phyloP scores from a whole-genome alignment of 2,113 vertebrate species.

The Paramormyrops kingsleyae region DNA sequence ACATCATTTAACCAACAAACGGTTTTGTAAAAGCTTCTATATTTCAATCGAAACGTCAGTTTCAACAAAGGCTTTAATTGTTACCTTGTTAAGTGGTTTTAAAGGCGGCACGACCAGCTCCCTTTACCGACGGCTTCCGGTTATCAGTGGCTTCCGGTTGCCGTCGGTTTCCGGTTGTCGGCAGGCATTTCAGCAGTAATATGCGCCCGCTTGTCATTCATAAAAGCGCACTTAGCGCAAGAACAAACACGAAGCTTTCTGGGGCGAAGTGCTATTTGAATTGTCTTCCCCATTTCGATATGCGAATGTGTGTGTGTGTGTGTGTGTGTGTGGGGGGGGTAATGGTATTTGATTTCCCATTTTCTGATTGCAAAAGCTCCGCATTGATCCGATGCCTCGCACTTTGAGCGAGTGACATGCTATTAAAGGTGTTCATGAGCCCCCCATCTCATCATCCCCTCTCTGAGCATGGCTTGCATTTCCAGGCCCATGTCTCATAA shows the following conservation, averaged over 20 bases:
- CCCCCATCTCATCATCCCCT: conserved; percentile 54
- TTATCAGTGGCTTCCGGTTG: conserved; percentile 53
- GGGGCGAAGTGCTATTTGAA: conserved; percentile 84
- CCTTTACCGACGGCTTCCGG: conserved; percentile 54
- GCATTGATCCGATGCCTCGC: conserved; percentile 93
- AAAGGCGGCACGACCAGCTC: conserved; percentile 35
- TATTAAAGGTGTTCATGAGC: conserved; percentile 91
- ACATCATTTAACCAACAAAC: neutral
- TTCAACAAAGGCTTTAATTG: neutral
- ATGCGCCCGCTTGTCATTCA: conserved; percentile 80
- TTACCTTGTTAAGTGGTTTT: neutral
- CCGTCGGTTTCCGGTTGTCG: conserved; percentile 58
- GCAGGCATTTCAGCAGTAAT: conserved; percentile 84
- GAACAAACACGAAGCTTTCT: conserved; percentile 86
- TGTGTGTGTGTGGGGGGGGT: conserved; percentile 49
- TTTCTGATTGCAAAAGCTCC: conserved; percentile 95
- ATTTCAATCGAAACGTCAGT: neutral
- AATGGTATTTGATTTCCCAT: conserved; percentile 98
- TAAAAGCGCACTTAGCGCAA: conserved; percentile 93
- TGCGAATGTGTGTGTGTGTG: conserved; percentile 40
- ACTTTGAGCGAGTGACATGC: conserved; percentile 87
- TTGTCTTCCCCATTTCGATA: conserved; percentile 69
- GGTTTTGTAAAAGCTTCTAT: neutral
- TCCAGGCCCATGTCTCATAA: conserved; percentile 85
- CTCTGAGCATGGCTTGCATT: conserved; percentile 80